Evolutionary conservation across 2,888 invertebrate genomes (phyloP), one percentile per base, ranked within the genome.

Genomic region (Megastigmus dorsalis): DNA sequence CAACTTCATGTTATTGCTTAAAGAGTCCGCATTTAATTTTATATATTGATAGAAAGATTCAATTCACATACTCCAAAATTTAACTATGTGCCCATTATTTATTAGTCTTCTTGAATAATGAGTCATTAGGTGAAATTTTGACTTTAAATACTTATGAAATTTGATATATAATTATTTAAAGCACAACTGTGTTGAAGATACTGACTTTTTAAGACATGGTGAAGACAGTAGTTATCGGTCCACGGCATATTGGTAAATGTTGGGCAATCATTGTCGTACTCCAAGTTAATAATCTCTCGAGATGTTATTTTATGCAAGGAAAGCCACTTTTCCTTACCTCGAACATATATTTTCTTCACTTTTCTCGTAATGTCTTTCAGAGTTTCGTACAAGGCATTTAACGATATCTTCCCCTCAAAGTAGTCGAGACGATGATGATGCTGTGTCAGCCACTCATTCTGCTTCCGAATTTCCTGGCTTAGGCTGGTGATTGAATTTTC

Each of bases 11-110:
- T 5, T 57, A 38, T 26, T 26, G 10, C 13, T 57, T 9, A 18
- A 30, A 10, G 38, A 18, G 6, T 9, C 3, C 2, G 38, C 57
- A n/a, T 18, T 57, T 6, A 18, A 10, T 38, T 57, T 57, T 4
- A 57, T 23, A 3, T 4, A 3, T 4, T 38, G 38, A 23, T 57
- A 20, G 10, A 1, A 18, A 4, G 57, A 36, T 26, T 59, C 59
- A n/a, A 41, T 60, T 62, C 60, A 13, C 41, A 41, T 26, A 10
- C 20, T 15, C 59, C 59, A 59, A 59, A 38, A 59, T 15, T 41
- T 38, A 6, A 23, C 6, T 9, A 20, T 1, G 0, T 41, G 59
- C 13, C 41, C 43, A 26, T 59, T 59, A 23, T 23, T 3, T 7
- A 59, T 7, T 23, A 59, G 7, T 1, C 38, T 23, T 13, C 41